Evolutionary conservation across 2,888 invertebrate species (phyloP), one percentile per base, ranked within the genome.

Genomic region (Lasioglossum oenotherae): DNA sequence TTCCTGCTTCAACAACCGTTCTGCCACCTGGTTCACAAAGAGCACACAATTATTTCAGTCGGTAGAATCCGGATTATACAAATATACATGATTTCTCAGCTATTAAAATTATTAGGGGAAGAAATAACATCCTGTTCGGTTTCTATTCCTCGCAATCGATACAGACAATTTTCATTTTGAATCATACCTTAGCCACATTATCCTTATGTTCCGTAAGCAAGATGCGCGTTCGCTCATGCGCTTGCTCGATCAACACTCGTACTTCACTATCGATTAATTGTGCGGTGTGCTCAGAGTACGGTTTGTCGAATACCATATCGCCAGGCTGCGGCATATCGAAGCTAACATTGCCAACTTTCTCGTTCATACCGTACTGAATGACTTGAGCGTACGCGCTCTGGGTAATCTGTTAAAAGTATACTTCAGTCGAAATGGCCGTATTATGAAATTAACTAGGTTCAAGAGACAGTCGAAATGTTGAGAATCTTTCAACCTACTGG

Each of bases 381-480:
- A 99, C 97, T 97, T 99, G 99, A 0, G 99, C 98, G 95, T 99
- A 99, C 0, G 99, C 99, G 95, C 97, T 99, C 95, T 99, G 98
- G 0, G 99, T 99, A 44, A 95, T 92, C 95, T 95, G 69, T 19
- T 38, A 75, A 78, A 77, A 44, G 35, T 67, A 74, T 31, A 44
- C 14, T 64, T 73, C 19, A 35, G 23, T 19, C 38, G 1, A 19
- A 41, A 53, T 19, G 12, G 23, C 3, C 8, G n/a, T 23, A 23
- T 67, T 64, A 6, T 46, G 35, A 73, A 73, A 46, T 31, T 31
- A 35, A 27, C 27, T 44, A 31, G n/a, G n/a, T 12, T 57, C n/a
- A 12, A n/a, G n/a, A 57, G n/a, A 57, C 53, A 57, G 53, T 53
- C 0, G 10, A 53, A 23, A 23, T 53, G 53, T 67, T 67, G 19